Evolutionary conservation across 2,888 invertebrate species (phyloP), one percentile per base, ranked within the genome.

Genomic region (Sphinx pinastri): DNA sequence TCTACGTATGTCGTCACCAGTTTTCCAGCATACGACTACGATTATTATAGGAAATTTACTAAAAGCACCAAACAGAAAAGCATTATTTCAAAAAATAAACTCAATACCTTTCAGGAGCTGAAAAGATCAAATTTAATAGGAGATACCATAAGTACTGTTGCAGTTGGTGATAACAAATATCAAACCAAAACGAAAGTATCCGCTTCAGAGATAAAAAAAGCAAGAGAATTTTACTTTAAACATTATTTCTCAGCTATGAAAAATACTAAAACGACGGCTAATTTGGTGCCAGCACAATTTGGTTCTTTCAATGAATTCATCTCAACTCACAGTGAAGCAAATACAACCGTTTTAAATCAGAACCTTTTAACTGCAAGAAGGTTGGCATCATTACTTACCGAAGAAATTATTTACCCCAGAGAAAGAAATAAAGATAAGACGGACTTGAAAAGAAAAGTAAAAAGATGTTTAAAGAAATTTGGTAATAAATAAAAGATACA

Each of bases 201-300:
- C 16, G 73, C 81, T 0, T 75, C 80, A 16, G 73, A 81, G 7
- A 92, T 93, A 68, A 84, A 87, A 45, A 85, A 86, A 74, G 85
- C 84, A 0, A 87, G 93, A 69, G 84, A 89, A 58, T 85, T 85
- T 71, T 93, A 93, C 74, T 93, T 93, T 72, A 82, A 77, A 54
- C 78, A 79, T 16, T 84, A 82, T 66, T 89, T 83, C 68, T 71
- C 83, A 1, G 83, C 80, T 0, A 73, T 81, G 68, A 83, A 77
- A 68, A 87, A 80, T 70, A 49, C 79, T 7, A 77, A 71, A 38
- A 60, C 47, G 19, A 76, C 47, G 25, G 25, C 25, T 8, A 73
- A 69, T 57, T 66, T 76, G 54, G 3, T 74, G 0, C 73, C 75
- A 19, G 67, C 70, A 67, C 55, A 31, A 54, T 45, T 55, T 4